These are phyloP conservation scores for Antitype chi DNA, from an alignment of 2,888 invertebrate species.

Conservation along the genomic window DNA sequence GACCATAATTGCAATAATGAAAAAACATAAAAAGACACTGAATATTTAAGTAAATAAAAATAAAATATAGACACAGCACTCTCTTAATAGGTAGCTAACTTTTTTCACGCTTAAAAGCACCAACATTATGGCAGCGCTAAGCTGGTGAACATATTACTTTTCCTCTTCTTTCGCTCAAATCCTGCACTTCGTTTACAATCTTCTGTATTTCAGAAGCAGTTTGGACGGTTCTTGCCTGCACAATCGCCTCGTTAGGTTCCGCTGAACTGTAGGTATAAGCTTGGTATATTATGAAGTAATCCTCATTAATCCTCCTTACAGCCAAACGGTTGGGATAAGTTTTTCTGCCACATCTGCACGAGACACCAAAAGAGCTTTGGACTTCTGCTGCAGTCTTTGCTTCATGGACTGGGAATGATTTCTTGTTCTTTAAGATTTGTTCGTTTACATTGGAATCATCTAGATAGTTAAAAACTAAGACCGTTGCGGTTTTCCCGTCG, in stretches of 20 bases:
- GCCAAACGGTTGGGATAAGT: not conserved
- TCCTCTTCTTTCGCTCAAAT: not conserved
- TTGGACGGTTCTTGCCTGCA: constrained; percentile 14
- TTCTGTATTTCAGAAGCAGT: constrained; percentile 19
- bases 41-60: not conserved
- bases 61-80: not conserved
- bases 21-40: not conserved
- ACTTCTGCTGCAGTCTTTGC: not conserved
- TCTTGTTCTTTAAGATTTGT: not conserved
- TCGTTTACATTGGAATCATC: not conserved
- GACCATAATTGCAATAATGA: not conserved
- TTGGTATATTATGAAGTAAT: constrained; percentile 19
- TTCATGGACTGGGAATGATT: constrained; percentile 1
- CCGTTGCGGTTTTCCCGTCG: constrained; percentile 3
- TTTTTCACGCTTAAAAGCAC: not conserved
- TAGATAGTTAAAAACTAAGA: constrained; percentile 7
- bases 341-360: not conserved
- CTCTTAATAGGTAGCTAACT: not conserved
- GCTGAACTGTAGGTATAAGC: not conserved
- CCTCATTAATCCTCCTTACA: constrained; percentile 14
- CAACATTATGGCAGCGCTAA: not conserved
- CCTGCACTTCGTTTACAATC: not conserved
- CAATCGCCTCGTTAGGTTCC: not conserved
- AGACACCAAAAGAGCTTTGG: not conserved
- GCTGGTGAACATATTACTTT: not conserved